phyloP scores from a whole-genome alignment of 2,113 vertebrate species.

The Notarius lentiginosus region DNA sequence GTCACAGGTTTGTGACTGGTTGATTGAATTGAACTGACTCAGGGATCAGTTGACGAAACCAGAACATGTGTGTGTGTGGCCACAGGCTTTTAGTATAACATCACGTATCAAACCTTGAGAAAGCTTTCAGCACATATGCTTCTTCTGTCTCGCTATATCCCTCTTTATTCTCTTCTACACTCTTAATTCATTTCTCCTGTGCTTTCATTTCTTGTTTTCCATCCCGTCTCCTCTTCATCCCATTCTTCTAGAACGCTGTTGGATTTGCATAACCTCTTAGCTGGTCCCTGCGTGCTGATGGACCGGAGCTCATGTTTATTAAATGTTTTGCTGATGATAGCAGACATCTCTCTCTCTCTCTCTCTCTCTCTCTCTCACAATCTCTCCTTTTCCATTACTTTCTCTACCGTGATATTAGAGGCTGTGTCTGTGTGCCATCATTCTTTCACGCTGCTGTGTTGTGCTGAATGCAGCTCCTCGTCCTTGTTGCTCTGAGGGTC shows the following conservation, averaged over 20 bases:
- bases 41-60: background rate
- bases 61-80: background rate
- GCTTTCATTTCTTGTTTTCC: slow-evolving; percentile 37
- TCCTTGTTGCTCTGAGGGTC: slow-evolving; percentile 64
- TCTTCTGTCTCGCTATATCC: slow-evolving; percentile 36
- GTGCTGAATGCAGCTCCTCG: slow-evolving; percentile 71
- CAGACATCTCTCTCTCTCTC: slow-evolving; percentile 21
- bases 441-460: slow-evolving; percentile 73
- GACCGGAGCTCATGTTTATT: slow-evolving; percentile 47
- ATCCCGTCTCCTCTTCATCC: slow-evolving; percentile 20
- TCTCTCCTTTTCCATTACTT: slow-evolving; percentile 40
- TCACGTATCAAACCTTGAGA: background rate
- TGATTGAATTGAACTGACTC: background rate
- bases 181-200: slow-evolving; percentile 26
- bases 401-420: slow-evolving; percentile 69
- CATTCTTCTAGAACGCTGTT: background rate
- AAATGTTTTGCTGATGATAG: slow-evolving; percentile 42
- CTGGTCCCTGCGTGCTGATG: slow-evolving; percentile 38
- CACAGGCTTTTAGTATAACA: background rate
- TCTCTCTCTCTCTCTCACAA: slow-evolving; percentile 23
- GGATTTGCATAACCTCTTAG: slow-evolving; percentile 39
- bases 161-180: slow-evolving; percentile 15
- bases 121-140: background rate
- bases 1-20: background rate
- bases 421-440: slow-evolving; percentile 74